phyloP scores from a whole-genome alignment of 2,888 invertebrate species.

The Diarsia dahlii region DNA sequence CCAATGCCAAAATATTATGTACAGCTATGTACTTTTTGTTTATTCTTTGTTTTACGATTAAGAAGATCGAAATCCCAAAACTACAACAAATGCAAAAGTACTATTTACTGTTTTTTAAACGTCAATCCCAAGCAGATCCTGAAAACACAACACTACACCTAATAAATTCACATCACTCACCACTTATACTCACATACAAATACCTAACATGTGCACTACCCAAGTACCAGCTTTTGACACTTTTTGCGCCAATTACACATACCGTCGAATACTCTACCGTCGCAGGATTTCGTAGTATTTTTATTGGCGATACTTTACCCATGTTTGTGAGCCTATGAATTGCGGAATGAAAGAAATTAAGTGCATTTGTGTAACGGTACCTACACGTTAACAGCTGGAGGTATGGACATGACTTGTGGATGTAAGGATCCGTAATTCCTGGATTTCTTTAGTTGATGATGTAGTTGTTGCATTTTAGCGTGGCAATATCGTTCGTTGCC shows the following conservation, averaged over 20 bases:
- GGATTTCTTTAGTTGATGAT: neutral
- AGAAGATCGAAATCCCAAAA: neutral
- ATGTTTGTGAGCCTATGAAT: constrained; percentile 56
- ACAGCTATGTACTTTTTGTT: too few relatives aligned
- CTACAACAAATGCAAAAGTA: neutral
- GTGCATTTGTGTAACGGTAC: constrained; percentile 42
- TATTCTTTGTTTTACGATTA: too few relatives aligned
- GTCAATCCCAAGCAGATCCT: neutral
- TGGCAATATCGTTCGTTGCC: neutral
- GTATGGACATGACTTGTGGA: neutral
- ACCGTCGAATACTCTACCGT: constrained; percentile 58
- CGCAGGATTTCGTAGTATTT: constrained; percentile 74
- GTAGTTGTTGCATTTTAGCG: neutral
- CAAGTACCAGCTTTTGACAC: constrained; percentile 39
- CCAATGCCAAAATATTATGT: neutral
- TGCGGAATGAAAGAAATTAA: constrained; percentile 47
- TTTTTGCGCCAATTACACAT: constrained; percentile 82
- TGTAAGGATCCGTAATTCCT: constrained; percentile 14
- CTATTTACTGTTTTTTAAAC: neutral
- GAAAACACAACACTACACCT: neutral
- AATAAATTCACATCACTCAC: constrained; percentile 46
- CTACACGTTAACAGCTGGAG: neutral
- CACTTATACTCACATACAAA: constrained; percentile 28
- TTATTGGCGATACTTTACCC: constrained; percentile 68
- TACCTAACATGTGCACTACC: constrained; percentile 38